Conservation (phyloP, 1,140 invertebrate genomes). For the Sycophaga agraensis region DNA sequence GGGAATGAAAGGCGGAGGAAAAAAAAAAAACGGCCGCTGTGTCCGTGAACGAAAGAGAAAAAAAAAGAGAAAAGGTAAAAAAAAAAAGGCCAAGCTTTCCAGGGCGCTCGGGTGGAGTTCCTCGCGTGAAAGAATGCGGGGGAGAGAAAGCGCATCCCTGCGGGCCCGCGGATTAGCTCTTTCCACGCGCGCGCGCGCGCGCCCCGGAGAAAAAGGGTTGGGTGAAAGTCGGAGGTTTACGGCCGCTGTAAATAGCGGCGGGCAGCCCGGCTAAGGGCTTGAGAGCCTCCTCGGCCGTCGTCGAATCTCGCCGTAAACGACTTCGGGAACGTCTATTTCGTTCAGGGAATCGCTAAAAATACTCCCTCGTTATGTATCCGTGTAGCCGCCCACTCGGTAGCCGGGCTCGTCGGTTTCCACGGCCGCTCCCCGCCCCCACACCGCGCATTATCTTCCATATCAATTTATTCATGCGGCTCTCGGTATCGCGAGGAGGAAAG, state of each 20-base stretch:
- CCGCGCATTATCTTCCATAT: too few relatives aligned
- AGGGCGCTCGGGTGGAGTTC: neutral
- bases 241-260: constrained; percentile 24
- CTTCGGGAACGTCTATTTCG: constrained; percentile 2
- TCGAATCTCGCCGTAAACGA: constrained; percentile 11
- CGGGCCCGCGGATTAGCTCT: constrained; percentile 6
- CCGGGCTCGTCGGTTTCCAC: too few relatives aligned
- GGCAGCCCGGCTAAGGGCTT: constrained; percentile 13
- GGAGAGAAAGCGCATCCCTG: constrained; percentile 14
- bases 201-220: neutral
- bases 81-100: too few relatives aligned
- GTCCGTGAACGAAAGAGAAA: too few relatives aligned
- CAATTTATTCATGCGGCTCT: too few relatives aligned
- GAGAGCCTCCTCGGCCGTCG: constrained; percentile 1
- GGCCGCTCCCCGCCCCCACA: too few relatives aligned
- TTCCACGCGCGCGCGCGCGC: neutral
- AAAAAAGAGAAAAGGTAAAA: too few relatives aligned
- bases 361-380: constrained; percentile 15
- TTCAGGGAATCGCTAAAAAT: constrained; percentile 26
- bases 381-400: too few relatives aligned
- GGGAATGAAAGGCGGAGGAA: too few relatives aligned
- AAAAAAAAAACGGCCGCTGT: too few relatives aligned
- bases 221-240: constrained; percentile 29
- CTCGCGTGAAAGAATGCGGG: constrained; percentile 11
- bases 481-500: too few relatives aligned